phyloP scores from a whole-genome alignment of 2,888 invertebrate species.

The Mantis religiosa region DNA sequence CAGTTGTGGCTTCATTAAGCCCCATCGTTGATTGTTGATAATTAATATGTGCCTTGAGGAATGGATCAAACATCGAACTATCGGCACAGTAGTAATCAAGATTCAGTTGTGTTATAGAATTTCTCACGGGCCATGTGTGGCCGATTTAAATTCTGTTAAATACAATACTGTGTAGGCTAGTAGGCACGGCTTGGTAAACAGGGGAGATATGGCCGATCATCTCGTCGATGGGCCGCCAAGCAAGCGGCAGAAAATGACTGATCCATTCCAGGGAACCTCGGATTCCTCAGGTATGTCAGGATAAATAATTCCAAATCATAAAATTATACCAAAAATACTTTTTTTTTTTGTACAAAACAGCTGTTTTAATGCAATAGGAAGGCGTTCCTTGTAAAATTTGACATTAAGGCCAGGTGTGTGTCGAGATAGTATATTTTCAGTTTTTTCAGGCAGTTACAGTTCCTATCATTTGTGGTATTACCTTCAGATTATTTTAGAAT shows the following conservation, averaged over 20 bases:
- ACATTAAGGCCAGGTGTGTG: constrained; percentile 16
- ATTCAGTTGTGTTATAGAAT: constrained; percentile 41
- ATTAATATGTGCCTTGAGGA: constrained; percentile 73
- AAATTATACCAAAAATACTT: constrained; percentile 16
- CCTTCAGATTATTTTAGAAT: not conserved
- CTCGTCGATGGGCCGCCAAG: constrained; percentile 92
- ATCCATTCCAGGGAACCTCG: constrained; percentile 76
- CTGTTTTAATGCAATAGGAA: constrained; percentile 16
- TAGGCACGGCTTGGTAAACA: constrained; percentile 56
- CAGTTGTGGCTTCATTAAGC: constrained; percentile 70
- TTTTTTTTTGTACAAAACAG: not conserved
- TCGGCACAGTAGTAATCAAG: constrained; percentile 49
- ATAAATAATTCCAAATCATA: constrained; percentile 1
- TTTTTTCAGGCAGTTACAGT: not conserved
- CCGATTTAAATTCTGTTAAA: constrained; percentile 45
- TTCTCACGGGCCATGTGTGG: constrained; percentile 47
- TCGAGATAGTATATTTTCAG: not conserved
- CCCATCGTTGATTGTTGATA: constrained; percentile 69
- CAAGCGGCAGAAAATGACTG: constrained; percentile 88
- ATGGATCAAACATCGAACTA: constrained; percentile 67
- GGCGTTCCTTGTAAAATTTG: constrained; percentile 30
- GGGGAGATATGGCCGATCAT: constrained; percentile 82
- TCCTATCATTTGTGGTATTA: not conserved
- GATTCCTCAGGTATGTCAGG: constrained; percentile 71
- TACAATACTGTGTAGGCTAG: constrained; percentile 38